Evolutionary conservation across 2,888 invertebrate species (phyloP).

Genomic region (Synergus umbraculus): DNA sequence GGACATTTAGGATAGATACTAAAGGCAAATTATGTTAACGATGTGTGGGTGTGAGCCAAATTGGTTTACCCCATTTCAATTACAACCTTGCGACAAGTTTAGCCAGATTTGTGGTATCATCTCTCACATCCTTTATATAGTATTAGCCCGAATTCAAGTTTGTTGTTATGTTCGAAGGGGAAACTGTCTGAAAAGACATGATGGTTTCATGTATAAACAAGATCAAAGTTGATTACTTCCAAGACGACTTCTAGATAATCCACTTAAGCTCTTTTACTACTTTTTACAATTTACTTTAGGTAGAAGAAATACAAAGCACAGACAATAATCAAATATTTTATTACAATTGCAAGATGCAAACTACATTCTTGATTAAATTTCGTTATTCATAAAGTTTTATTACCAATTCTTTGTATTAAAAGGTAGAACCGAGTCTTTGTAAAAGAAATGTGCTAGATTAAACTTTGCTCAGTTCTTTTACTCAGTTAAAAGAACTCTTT

Average conservation of each 20-base stretch:
- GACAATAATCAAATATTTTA: not conserved
- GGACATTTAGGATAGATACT: not conserved
- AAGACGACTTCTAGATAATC: not conserved
- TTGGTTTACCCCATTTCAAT: conserved; percentile 56
- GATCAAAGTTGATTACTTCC: not conserved
- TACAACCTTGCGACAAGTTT: conserved; percentile 53
- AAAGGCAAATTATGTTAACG: conserved; percentile 38
- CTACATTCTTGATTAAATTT: not conserved
- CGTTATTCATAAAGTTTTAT: not conserved
- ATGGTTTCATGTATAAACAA: not conserved
- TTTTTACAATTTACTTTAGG: not conserved
- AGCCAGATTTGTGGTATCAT: conserved; percentile 55
- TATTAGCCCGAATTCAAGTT: conserved; percentile 20
- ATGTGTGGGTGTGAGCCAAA: conserved; percentile 45
- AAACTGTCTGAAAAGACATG: not conserved
- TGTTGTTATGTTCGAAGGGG: not conserved
- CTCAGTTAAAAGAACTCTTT: not conserved
- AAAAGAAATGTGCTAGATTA: not conserved
- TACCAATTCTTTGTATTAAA: not conserved
- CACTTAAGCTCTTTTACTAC: not conserved
- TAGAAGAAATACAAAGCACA: not conserved
- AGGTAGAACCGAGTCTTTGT: not conserved
- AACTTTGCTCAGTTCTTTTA: not conserved
- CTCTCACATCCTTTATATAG: conserved; percentile 46
- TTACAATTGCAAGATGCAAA: not conserved